phyloP scores from a whole-genome alignment of 2,113 vertebrate species.

The Alectura lathami region DNA sequence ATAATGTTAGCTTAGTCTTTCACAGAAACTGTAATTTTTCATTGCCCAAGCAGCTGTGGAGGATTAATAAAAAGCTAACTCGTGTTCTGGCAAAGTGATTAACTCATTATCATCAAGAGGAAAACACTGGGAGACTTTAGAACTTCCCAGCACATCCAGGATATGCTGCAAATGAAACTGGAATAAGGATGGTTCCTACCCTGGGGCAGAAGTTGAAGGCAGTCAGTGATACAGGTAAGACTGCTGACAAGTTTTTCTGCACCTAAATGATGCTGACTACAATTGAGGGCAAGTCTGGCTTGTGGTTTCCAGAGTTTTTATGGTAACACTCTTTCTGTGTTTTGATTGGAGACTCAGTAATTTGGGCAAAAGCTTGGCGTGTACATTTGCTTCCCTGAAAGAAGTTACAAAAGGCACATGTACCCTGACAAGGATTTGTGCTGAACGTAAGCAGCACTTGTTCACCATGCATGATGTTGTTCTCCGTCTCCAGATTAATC shows the following conservation, averaged over 20 bases:
- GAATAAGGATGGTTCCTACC: not conserved
- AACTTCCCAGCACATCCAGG: not conserved
- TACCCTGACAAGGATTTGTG: not conserved
- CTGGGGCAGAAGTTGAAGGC: not conserved
- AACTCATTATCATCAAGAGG: not conserved
- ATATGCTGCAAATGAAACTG: not conserved
- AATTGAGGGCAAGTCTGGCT: not conserved
- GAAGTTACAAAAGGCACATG: not conserved
- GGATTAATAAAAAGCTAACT: not conserved
- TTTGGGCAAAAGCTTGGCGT: not conserved
- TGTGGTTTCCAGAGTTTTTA: fast-evolving
- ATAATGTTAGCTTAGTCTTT: not conserved
- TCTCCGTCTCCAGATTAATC: not conserved
- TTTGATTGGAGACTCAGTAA: not conserved
- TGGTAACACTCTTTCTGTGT: not conserved
- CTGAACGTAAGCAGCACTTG: not conserved
- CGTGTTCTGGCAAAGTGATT: not conserved
- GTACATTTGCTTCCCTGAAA: not conserved
- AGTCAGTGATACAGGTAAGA: not conserved
- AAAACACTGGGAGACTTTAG: not conserved
- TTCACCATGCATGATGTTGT: not conserved
- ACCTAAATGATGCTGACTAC: not conserved
- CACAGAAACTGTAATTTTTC: not conserved
- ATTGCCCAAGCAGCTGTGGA: not conserved
- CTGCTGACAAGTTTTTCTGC: not conserved